A percentile compares a stretch with the other conserved stretches of the same genome.
Conservation (phyloP, 2,113 vertebrate species). For the Fregetta grallaria region DNA sequence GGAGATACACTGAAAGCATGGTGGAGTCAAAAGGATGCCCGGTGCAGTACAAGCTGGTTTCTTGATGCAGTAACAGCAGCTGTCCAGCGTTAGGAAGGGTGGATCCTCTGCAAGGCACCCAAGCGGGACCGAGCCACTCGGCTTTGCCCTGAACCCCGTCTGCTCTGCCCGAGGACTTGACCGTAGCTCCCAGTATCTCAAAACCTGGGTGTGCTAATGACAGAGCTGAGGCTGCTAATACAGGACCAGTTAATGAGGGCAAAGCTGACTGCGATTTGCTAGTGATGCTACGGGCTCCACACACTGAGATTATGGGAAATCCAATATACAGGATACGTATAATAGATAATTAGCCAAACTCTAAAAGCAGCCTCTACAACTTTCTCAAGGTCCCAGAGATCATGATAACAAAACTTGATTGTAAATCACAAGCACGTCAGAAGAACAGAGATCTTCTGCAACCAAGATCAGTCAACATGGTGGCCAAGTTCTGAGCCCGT, state of each 20-base stretch:
- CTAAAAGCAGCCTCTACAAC: neutral
- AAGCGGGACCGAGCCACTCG: neutral
- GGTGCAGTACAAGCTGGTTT: neutral
- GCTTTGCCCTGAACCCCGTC: neutral
- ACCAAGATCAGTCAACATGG: too few species aligned
- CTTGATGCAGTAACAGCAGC: neutral
- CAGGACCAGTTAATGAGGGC: neutral
- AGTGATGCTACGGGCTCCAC: neutral
- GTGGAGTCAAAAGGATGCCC: neutral
- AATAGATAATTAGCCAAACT: neutral
- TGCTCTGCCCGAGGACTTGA: neutral
- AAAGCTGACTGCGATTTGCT: neutral
- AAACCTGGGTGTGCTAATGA: neutral
- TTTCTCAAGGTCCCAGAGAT: neutral
- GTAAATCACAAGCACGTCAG: neutral
- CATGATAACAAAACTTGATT: neutral
- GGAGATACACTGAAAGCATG: neutral
- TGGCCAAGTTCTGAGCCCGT: too few species aligned
- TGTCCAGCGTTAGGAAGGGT: neutral
- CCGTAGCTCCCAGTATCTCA: neutral
- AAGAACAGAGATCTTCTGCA: neutral
- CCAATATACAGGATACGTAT: rapidly evolving
- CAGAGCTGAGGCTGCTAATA: neutral
- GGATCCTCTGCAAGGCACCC: neutral
- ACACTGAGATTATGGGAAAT: neutral